Evolutionary conservation across 2,113 vertebrate species (phyloP), one percentile per base, ranked within the genome.

Genomic region (Mesembrinibis cayennensis): DNA sequence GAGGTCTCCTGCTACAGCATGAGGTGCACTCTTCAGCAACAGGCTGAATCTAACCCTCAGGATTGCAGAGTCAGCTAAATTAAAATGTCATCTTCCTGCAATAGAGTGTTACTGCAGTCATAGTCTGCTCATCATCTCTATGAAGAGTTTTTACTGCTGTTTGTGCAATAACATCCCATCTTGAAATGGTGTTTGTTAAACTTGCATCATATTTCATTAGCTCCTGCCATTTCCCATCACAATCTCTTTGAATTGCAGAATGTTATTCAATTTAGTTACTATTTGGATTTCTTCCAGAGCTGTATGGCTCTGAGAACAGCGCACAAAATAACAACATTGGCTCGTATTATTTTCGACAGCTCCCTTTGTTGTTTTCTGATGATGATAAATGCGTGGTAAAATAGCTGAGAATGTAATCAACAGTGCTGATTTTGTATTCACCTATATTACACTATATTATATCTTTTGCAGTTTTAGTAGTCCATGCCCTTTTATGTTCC

Each of bases 281-380:
- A 94, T 97, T 85, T 98, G 98, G 97, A 98, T 96, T 97, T 96
- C 91, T 98, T 98, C 97, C 98, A 98, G 93, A 95, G 74, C 67
- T 95, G 63, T 95, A 95, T 88, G 86, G 79, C 90, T 97, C 94
- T 61, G 67, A 97, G 93, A 97, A 65, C 27, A 94, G 80, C 49
- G 34, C 61, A 95, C 87, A 91, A 97, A 97, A 95, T 96, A 97
- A 95, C 49, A 98, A 97, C 95, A 94, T 82, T 96, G 95, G 69
- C 66, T 93, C 50, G 53, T 49, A 82, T 90, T 97, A 88, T 95
- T 97, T 93, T 89, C 52, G 40, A 93, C 94, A 81, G 73, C 67
- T 89, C 87, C 80, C 76, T 96, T 94, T 97, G 95, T 94, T 96
- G 89, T 97, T 97, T 98, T 92, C 80, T 81, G 82, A 96, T 95